Evolutionary conservation across 2,888 invertebrate genomes (phyloP), one percentile per base, ranked within the genome.

Genomic region (Dendrolimus houi): DNA sequence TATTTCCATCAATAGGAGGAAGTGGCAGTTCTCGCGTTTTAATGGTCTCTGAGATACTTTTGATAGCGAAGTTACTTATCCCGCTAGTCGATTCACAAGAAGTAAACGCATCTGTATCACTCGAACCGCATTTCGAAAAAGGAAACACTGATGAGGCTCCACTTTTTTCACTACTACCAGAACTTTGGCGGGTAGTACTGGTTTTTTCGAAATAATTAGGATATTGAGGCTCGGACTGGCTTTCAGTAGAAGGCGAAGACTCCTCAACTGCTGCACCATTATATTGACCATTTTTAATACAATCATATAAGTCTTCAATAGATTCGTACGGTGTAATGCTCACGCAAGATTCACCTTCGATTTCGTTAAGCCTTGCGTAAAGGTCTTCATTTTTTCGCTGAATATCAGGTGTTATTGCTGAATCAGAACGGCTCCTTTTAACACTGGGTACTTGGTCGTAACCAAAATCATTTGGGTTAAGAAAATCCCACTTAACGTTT

Each of bases 301-400:
- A 90, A 58, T 91, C 90, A 61, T 91, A 91, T 42, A 91, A 69
- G 67, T 91, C 91, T 72, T 91, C 91, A 60, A 91, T 91, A 1
- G 91, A 91, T 69, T 91, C 91, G 59, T 91, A 91, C 0, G 91
- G 91, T 12, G 91, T 91, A 61, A 90, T 85, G 63, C 89, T 88
- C 17, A 83, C 87, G 62, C 84, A 88, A 47, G 89, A 90, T 71
- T 88, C 88, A 52, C 71, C 79, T 63, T 87, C 89, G 1, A 70
- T 79, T 56, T 83, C 77, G 1, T 79, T 79, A 57, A 91, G 65
- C 54, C 77, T 83, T 71, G 91, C 90, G 63, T 91, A 91, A 12
- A 90, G 79, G 53, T 91, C 90, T 57, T 89, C 89, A 62, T 82
- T 85, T 65, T 79, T 82, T 47, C 87, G 71, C 58, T 77, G 77